Conservation (phyloP, 2,888 invertebrate species). For the Neoitamus cyanurus region DNA sequence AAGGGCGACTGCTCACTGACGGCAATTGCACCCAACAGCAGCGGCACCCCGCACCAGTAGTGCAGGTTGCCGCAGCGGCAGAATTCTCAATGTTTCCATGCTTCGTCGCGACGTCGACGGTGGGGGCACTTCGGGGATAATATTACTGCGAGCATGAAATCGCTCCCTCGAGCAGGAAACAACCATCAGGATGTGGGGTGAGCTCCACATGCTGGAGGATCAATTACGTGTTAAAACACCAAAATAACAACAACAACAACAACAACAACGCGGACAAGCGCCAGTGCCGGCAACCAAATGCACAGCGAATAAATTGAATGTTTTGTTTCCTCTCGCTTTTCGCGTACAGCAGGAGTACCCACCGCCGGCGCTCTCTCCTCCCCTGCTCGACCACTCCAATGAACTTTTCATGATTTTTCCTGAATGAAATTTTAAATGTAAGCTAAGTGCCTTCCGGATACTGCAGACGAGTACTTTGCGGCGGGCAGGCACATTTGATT, state of each 20-base stretch:
- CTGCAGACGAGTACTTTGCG: not conserved
- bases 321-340: not conserved
- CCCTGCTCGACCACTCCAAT: not conserved
- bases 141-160: not conserved
- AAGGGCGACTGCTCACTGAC: not conserved
- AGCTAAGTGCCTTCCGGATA: not conserved
- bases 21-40: not conserved
- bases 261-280: not conserved
- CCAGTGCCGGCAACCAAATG: not conserved
- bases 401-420: not conserved
- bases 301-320: constrained; percentile 1
- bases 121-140: not conserved
- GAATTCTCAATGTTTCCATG: not conserved
- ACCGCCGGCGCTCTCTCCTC: not conserved
- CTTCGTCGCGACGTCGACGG: not conserved
- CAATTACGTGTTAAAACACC: constrained; percentile 27
- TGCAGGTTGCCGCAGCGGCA: not conserved
- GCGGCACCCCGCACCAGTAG: not conserved
- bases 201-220: not conserved
- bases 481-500: not conserved
- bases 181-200: not conserved
- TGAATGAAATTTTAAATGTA: not conserved
- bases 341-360: not conserved
- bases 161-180: not conserved
- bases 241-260: constrained; percentile 23